These are phyloP conservation scores for Drosophila cognata DNA, from an alignment of 2,888 invertebrate genomes.

Conservation along the genomic window DNA sequence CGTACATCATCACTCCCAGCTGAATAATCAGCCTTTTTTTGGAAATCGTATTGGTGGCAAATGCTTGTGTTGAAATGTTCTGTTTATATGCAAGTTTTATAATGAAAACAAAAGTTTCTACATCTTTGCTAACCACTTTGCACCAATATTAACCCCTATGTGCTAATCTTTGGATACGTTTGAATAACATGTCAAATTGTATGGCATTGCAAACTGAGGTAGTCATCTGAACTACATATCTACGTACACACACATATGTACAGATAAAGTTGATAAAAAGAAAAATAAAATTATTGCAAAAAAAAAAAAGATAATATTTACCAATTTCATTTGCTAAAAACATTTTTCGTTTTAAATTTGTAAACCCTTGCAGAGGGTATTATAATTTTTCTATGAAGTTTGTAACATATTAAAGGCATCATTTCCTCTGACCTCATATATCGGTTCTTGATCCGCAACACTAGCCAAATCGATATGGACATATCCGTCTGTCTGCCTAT, in stretches of 20 bases:
- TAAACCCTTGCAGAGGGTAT: not conserved
- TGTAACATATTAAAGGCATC: not conserved
- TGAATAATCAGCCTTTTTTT: not conserved
- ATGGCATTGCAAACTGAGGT: not conserved
- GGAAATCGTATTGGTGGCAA: not conserved
- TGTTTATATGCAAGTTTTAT: not conserved
- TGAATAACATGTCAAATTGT: not conserved
- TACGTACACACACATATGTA: conserved; percentile 1
- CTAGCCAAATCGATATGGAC: not conserved
- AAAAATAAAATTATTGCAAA: not conserved
- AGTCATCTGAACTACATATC: not conserved
- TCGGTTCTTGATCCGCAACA: not conserved
- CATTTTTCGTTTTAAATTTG: not conserved
- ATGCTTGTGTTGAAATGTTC: not conserved
- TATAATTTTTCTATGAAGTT: not conserved
- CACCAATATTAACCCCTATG: not conserved
- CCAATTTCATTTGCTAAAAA: not conserved
- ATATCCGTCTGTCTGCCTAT: not conserved
- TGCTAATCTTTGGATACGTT: not conserved
- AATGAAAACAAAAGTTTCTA: not conserved
- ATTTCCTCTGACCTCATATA: not conserved
- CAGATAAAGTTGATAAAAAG: not conserved
- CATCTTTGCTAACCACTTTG: not conserved
- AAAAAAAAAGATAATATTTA: not conserved
- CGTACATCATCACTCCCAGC: not conserved